Conservation (phyloP, 2,888 invertebrate genomes). For the Synergus itoensis region DNA sequence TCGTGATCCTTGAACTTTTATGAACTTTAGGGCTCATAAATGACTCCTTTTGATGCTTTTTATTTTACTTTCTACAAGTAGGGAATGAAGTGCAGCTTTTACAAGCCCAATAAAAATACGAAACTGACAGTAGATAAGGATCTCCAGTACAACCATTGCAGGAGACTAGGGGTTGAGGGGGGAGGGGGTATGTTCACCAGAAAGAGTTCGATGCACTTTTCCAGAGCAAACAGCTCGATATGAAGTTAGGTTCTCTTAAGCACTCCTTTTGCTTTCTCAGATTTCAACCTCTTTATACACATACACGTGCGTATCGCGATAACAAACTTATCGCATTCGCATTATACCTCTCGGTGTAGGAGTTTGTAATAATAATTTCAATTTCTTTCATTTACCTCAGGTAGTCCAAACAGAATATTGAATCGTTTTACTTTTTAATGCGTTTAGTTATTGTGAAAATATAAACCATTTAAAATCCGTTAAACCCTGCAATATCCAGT, state of each 20-base stretch:
- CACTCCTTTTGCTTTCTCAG: conserved; percentile 52
- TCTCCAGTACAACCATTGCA: background rate
- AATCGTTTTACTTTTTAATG: background rate
- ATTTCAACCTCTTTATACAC: conserved; percentile 39
- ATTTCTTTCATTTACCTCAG: background rate
- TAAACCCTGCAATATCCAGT: too few relatives aligned
- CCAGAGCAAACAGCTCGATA: conserved; percentile 58
- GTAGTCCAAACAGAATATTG: background rate
- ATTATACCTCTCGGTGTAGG: conserved; percentile 1
- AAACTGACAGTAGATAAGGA: conserved; percentile 38
- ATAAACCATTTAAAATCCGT: too few relatives aligned
- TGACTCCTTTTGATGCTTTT: conserved; percentile 1
- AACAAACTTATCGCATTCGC: conserved; percentile 21
- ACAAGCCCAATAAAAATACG: conserved; percentile 31
- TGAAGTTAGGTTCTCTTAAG: conserved; percentile 37
- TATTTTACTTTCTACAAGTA: conserved; percentile 13
- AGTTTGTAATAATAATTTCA: background rate
- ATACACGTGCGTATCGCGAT: background rate
- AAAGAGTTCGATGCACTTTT: conserved; percentile 60
- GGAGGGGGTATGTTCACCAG: conserved; percentile 4
- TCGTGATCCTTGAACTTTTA: background rate
- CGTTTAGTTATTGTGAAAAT: too few relatives aligned
- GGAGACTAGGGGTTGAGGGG: background rate
- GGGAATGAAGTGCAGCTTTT: conserved; percentile 36
- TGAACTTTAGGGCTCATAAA: background rate